Base-by-base conservation (phyloP, 2,113 vertebrate species). In the Cyanocitta stelleri region DNA sequence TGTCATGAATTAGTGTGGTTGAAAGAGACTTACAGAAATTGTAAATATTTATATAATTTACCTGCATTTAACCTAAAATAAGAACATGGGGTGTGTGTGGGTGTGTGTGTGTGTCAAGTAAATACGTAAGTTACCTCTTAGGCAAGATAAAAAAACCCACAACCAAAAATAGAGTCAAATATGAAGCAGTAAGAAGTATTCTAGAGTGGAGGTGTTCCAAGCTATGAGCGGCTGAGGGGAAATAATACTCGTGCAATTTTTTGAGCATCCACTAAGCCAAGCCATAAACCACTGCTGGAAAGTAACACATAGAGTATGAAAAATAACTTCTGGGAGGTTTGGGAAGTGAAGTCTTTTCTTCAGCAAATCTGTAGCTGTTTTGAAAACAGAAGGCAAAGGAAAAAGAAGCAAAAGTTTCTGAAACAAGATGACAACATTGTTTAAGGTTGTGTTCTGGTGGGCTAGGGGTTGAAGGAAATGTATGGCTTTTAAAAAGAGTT, bases 251-350 rank as follows among this genome's bases (percentile, higher is more conserved):
- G 0, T 64, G 54, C 49, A 76, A 54, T 55, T 75, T 85, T 85
- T 83, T 59, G 35, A 88, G 32, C 63, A 64, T 89, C 44, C 56
- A 35, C 41, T 87, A 89, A 85, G 37, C 80, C 88, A 85, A 92
- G 66, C 66, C 69, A 73, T 90, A 97, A 95, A 90, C 79, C 88
- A 73, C 66, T 73, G 64, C 69, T 96, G 80, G 41, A 93, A 87
- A 94, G n/a, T 62, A 91, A 80, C 46, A 64, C 73, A 71, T n/a
- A 43, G 11, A 56, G 63, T 41, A 73, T 56, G 54, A 76, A 92
- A 96, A 96, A 79, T 74, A 94, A 69, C 49, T 90, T 83, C 52
- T 83, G 75, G 33, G 84, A 90, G 68, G 84, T 64, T 91, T 87
- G 64, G 56, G 82, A 91, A 78, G 24, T n/a, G 11, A 75, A 82